Base-by-base conservation (phyloP, 1,140 invertebrate species). In the Steinernema khuongi region DNA sequence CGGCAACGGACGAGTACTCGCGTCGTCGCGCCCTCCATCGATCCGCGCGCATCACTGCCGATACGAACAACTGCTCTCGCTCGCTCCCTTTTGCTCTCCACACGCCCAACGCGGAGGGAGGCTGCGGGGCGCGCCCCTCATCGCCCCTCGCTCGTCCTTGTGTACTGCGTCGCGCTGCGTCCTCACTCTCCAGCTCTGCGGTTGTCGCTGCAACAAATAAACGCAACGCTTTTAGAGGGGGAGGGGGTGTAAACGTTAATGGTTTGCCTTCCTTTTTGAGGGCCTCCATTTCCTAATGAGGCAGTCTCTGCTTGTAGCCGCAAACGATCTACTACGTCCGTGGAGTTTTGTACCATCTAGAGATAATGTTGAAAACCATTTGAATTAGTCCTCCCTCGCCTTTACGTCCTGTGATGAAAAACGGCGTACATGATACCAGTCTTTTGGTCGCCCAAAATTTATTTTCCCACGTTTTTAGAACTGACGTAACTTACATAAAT, bases 51-150 rank as follows among this genome's bases (percentile, higher is more conserved):
- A n/a, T n/a, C n/a, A n/a, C 7, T n/a, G 36, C 36, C 7, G n/a
- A 41, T 41, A 22, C 11, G 50, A 60, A 60, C 50, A 41, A 41
- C 36, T 41, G 36, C 50, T 60, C 50, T 60, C 50, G 50, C 50
- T 60, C 50, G 50, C 50, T 41, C 50, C 14, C 50, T 60, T 22
- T 60, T 41, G 36, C n/a, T 41, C 36, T 11, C 7, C 36, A 41
- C 36, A 11, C 36, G 36, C 36, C 36, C 36, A 41, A 41, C 36
- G 36, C 36, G 36, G 36, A 41, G 36, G 36, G 36, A n/a, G 7
- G n/a, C 7, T 11, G 36, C 36, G 36, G n/a, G 36, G 36, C 36
- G n/a, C 36, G 36, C 50, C 19, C 2, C 50, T 41, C 36, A 11
- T 41, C 36, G 7, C 36, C 36, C n/a, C 36, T 60, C 50, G 50